These are phyloP conservation scores for Lamprologus sp. DNA, from an alignment of 2,113 vertebrate genomes.

Conservation along the genomic window DNA sequence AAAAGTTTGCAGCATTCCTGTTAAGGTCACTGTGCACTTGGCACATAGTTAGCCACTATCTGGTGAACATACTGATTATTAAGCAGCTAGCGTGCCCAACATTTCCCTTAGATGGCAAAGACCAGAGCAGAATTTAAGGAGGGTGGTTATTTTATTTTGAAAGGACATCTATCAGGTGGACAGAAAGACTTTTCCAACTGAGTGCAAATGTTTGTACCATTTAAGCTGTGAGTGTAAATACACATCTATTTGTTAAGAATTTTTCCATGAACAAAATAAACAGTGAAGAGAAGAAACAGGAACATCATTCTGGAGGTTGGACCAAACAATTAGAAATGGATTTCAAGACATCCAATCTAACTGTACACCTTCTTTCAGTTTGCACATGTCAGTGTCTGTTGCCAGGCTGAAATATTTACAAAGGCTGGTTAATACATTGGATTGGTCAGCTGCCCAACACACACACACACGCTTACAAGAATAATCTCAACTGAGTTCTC, in stretches of 20 bases:
- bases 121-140: neutral
- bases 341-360: neutral
- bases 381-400: neutral
- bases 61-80: neutral
- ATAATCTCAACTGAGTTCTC: neutral
- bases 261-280: neutral
- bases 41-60: neutral
- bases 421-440: neutral
- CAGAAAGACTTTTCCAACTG: neutral
- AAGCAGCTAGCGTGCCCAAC: neutral
- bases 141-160: neutral
- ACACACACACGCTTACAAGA: neutral
- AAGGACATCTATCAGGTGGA: neutral
- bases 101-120: neutral
- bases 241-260: neutral
- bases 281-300: neutral
- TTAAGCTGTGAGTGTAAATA: neutral
- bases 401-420: neutral
- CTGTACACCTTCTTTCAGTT: neutral
- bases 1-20: neutral
- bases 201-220: neutral
- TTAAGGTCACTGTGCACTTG: neutral
- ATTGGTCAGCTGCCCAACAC: constrained; percentile 1
- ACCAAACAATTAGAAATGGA: neutral
- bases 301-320: neutral